Base-by-base conservation (phyloP, 2,797 vertebrate species). In the Hypotaenidia okinawae region DNA sequence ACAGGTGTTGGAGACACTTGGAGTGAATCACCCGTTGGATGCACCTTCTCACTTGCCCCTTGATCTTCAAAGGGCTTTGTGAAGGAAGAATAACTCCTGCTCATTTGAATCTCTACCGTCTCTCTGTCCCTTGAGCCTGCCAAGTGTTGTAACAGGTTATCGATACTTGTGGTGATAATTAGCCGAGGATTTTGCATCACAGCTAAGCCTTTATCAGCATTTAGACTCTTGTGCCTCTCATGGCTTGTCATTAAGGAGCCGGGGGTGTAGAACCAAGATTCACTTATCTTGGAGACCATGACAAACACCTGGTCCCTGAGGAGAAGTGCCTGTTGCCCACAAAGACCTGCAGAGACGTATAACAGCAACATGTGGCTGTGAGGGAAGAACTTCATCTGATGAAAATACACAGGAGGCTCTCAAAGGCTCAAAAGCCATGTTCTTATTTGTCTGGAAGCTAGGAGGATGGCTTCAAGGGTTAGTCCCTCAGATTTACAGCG, bases 351-450 rank as follows among this genome's bases (percentile, higher is more conserved):
- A 8, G 49, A 28, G 17, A 39, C 6, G 1, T 6, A 27, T 8
- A 35, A 78, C 57, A 67, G 33, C 22, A 21, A 22, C 7, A 9
- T 0, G 0, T 30, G 28, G 72, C 37, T 63, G 61, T 13, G 4
- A 52, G 49, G 13, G 61, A 63, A 37, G 61, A 32, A 6, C 23
- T 39, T 52, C 28, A 22, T 5, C 55, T 3, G 41, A 12, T 2
- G 55, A 24, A 41, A 37, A 54, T 1, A 13, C 6, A 33, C 49
- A 17, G 45, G 39, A 63, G 67, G 78, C 30, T 52, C 37, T 63
- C 10, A 5, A 39, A 39, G 0, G 15, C 30, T 19, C 14, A 16
- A 37, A 22, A 41, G 37, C 18, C 28, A 13, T 1, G 0, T 5
- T 13, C 27, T 22, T 9, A 23, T 33, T 41, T 25, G 8, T 13